These are phyloP conservation scores for Nematopogon swammerdamellus DNA, from an alignment of 2,888 invertebrate species.

Conservation along the genomic window DNA sequence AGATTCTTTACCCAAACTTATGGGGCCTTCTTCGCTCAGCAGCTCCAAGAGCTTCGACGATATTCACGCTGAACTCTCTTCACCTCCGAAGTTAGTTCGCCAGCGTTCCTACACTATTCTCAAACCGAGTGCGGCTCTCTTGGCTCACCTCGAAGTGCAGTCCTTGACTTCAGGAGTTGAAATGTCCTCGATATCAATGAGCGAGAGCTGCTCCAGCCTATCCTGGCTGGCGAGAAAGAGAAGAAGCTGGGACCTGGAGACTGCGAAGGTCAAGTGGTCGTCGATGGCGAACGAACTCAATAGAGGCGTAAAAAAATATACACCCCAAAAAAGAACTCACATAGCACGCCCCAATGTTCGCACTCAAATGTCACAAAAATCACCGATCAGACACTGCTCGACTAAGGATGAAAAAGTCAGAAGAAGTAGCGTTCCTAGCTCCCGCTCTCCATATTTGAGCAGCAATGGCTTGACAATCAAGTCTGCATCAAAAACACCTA, in stretches of 20 bases:
- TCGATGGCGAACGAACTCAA: constrained; percentile 44
- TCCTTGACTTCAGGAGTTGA: constrained; percentile 43
- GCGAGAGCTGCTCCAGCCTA: constrained; percentile 39
- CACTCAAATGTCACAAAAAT: background rate
- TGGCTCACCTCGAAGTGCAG: constrained; percentile 60
- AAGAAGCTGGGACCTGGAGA: constrained; percentile 43
- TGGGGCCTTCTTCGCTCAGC: constrained; percentile 26
- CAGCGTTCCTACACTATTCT: constrained; percentile 79
- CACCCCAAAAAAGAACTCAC: background rate
- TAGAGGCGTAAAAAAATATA: constrained; percentile 10
- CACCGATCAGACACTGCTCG: background rate
- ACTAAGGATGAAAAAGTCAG: background rate
- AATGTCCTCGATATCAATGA: constrained; percentile 48
- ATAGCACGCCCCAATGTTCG: background rate
- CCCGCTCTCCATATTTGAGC: no score
- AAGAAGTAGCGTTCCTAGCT: background rate
- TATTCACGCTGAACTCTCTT: background rate
- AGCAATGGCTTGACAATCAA: no score
- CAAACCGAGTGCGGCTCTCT: constrained; percentile 70
- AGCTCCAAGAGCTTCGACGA: constrained; percentile 32
- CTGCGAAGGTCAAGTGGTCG: constrained; percentile 50
- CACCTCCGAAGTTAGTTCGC: constrained; percentile 49
- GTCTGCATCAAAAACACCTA: no score
- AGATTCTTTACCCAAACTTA: background rate
- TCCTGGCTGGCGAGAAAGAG: constrained; percentile 29